These are phyloP conservation scores for Sebastes vulpes DNA, from an alignment of 2,797 vertebrate species.

Conservation along the genomic window DNA sequence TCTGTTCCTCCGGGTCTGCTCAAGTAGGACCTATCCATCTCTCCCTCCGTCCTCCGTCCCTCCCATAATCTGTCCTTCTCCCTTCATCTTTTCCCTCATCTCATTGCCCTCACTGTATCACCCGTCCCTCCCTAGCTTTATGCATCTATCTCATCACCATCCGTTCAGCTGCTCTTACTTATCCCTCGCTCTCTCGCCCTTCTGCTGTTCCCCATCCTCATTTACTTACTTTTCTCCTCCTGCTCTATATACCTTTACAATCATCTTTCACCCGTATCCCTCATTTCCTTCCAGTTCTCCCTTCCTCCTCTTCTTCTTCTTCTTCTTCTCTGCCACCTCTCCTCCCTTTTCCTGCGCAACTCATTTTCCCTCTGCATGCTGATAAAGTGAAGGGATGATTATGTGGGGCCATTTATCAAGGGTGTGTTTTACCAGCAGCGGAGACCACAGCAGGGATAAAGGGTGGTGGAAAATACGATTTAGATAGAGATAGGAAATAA, in stretches of 20 bases:
- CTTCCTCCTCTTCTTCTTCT: neutral
- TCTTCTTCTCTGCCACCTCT: constrained; percentile 14
- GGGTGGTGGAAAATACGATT: constrained; percentile 42
- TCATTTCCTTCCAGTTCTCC: constrained; percentile 23
- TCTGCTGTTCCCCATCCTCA: constrained; percentile 11
- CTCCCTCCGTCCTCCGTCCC: constrained; percentile 54
- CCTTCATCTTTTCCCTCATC: constrained; percentile 53
- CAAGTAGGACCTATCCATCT: constrained; percentile 64
- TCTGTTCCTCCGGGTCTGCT: constrained; percentile 60
- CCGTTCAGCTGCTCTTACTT: constrained; percentile 30
- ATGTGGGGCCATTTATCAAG: constrained; percentile 62
- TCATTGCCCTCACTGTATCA: constrained; percentile 43
- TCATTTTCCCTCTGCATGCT: constrained; percentile 56
- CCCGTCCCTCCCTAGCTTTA: constrained; percentile 31
- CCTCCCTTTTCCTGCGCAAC: neutral
- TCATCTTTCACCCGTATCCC: constrained; percentile 41
- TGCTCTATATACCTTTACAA: constrained; percentile 8
- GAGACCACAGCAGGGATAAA: constrained; percentile 46
- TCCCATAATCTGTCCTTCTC: constrained; percentile 48
- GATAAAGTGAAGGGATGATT: constrained; percentile 64
- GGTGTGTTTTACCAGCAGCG: constrained; percentile 58
- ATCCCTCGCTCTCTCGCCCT: constrained; percentile 16
- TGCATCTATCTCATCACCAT: constrained; percentile 57
- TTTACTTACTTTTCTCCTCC: constrained; percentile 36
- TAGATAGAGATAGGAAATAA: constrained; percentile 45